A percentile compares a stretch with the other conserved stretches of the same genome.
phyloP scores from a whole-genome alignment of 2,113 vertebrate species.

The Balaenoptera acutorostrata region DNA sequence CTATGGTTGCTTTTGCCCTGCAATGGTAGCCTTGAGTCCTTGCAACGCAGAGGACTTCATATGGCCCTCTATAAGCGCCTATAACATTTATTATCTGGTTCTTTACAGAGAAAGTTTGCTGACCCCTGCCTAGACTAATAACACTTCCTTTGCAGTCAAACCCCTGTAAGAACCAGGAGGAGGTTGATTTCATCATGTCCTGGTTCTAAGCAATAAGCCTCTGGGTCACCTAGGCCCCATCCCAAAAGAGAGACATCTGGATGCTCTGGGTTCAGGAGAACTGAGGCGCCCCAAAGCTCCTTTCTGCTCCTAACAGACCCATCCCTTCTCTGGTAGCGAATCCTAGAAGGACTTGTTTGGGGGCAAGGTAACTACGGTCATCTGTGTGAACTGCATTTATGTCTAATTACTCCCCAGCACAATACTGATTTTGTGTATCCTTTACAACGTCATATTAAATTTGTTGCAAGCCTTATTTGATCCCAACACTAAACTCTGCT shows the following conservation, averaged over 20 bases:
- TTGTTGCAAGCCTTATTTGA: slow-evolving; percentile 32
- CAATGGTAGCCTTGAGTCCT: neutral
- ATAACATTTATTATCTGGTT: neutral
- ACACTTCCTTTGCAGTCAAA: neutral
- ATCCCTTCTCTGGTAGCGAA: neutral
- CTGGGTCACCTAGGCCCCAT: neutral
- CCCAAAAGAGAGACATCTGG: neutral
- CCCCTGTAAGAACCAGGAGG: neutral
- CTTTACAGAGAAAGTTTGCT: neutral
- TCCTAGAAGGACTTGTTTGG: neutral
- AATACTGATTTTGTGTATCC: slow-evolving; percentile 17
- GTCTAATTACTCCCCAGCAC: neutral
- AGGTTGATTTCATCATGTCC: neutral
- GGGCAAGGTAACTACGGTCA: neutral
- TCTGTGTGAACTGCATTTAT: neutral
- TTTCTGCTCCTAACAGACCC: neutral
- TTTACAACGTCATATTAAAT: slow-evolving; percentile 14
- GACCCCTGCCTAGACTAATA: neutral
- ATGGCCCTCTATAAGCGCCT: neutral
- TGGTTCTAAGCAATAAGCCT: neutral
- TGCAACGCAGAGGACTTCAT: neutral
- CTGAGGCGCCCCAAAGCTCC: neutral
- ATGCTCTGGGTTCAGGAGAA: neutral
- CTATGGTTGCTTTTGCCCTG: neutral
- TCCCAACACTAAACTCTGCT: neutral